Base-by-base conservation (phyloP, 1,140 invertebrate genomes). In the Drosophila cardini region DNA sequence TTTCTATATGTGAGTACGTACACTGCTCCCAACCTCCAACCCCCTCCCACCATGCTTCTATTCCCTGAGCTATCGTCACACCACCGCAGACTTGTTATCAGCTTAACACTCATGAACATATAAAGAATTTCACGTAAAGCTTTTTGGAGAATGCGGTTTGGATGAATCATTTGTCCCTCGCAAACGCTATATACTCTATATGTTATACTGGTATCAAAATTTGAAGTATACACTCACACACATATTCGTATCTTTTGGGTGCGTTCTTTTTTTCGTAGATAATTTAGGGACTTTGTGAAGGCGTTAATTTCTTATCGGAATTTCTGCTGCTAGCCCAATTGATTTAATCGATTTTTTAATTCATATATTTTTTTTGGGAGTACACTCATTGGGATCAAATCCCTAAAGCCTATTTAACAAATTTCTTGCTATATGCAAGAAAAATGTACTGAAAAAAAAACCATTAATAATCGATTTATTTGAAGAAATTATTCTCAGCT, bases 81-180 rank as follows among this genome's bases (percentile, higher is more conserved):
- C 16, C 68, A 40, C 18, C 18, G 9, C 21, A 11, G 6, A 11
- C 15, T 56, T 56, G 63, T 73, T 73, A 73, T 73, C 71, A 73
- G 56, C 21, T 34, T 38, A 32, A 55, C 16, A 64, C 60, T 63
- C 50, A 55, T 34, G 21, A 36, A 16, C 9, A 38, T 45, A 45
- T 18, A 67, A 69, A 69, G 71, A 69, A 69, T 73, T 69, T 68
- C 48, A 73, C 71, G 46, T 55, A 61, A 68, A 73, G 64, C 71
- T 67, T 45, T 65, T 67, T 6, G 36, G 55, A 64, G 50, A 72
- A 72, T 64, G 52, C 50, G 60, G 40, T 36, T 60, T 13, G 13
- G 48, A n/a, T 52, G 48, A 52, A 52, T 52, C 48, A 52, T 52
- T 30, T 52, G 9, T 6, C 48, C 26, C 21, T 7, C 18, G 11